Conservation (phyloP, 1,140 invertebrate genomes). For the Drosophila murphyi region DNA sequence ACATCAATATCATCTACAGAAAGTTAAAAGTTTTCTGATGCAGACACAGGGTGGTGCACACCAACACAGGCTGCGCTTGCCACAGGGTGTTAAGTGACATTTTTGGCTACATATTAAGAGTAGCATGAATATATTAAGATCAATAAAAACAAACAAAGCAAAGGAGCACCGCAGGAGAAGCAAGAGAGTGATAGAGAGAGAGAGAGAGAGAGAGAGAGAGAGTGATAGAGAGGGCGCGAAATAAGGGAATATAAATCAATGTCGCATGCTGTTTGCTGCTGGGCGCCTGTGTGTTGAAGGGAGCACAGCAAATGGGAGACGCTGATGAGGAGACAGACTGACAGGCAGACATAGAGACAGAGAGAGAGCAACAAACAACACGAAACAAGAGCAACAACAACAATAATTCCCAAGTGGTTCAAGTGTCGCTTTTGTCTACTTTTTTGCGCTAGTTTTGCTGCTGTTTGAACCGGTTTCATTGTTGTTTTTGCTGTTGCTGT, state of each 20-base stretch:
- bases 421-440: constrained; percentile 68
- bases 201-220: neutral
- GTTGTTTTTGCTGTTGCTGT: constrained; percentile 34
- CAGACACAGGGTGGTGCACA: no score
- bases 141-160: no score
- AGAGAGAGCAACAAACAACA: neutral
- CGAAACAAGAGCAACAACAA: neutral
- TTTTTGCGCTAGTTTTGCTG: constrained; percentile 78
- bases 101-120: no score
- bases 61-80: no score
- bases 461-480: constrained; percentile 62
- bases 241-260: neutral
- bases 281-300: constrained; percentile 41
- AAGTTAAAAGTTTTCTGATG: no score
- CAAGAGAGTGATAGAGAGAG: neutral
- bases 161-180: no score
- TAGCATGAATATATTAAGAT: no score
- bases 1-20: no score
- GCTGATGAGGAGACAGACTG: constrained; percentile 14
- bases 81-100: no score
- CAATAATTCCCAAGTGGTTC: constrained; percentile 21
- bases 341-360: neutral
- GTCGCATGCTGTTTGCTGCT: constrained; percentile 22
- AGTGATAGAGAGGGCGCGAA: neutral
- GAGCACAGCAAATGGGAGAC: constrained; percentile 44